phyloP scores from a whole-genome alignment of 2,113 vertebrate genomes.

The Delphinus delphis region DNA sequence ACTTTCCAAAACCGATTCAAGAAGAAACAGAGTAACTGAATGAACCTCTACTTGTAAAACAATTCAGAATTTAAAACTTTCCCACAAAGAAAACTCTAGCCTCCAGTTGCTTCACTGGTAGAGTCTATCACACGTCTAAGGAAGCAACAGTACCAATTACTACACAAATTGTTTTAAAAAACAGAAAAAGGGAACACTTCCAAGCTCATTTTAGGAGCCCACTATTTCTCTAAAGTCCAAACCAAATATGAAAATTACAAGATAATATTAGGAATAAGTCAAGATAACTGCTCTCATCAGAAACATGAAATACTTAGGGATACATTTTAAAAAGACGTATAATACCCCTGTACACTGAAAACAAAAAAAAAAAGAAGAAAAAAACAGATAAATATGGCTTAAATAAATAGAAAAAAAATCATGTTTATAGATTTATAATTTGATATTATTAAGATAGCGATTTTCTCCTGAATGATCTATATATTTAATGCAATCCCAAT shows the following conservation, averaged over 20 bases:
- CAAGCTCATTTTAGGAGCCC: neutral
- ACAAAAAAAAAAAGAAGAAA: neutral
- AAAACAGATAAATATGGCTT: neutral
- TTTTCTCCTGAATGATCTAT: neutral
- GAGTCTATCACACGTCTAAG: neutral
- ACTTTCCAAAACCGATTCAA: slow-evolving; percentile 17
- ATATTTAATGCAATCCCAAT: neutral
- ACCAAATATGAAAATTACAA: neutral
- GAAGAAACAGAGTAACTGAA: neutral
- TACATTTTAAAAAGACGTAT: neutral
- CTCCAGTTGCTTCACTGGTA: neutral
- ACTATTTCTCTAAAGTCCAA: neutral
- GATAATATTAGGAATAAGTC: neutral
- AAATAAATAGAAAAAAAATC: neutral
- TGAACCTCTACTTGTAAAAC: neutral
- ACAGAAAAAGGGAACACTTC: neutral
- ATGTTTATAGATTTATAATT: neutral
- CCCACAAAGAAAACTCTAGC: neutral
- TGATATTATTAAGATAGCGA: neutral
- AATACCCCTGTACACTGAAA: neutral
- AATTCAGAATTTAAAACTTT: neutral
- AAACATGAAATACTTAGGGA: neutral
- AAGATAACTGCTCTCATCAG: neutral
- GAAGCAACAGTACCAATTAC: neutral
- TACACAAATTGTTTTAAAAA: neutral